Base-by-base conservation (phyloP, 1,140 invertebrate species). In the Drosophila mayri region DNA sequence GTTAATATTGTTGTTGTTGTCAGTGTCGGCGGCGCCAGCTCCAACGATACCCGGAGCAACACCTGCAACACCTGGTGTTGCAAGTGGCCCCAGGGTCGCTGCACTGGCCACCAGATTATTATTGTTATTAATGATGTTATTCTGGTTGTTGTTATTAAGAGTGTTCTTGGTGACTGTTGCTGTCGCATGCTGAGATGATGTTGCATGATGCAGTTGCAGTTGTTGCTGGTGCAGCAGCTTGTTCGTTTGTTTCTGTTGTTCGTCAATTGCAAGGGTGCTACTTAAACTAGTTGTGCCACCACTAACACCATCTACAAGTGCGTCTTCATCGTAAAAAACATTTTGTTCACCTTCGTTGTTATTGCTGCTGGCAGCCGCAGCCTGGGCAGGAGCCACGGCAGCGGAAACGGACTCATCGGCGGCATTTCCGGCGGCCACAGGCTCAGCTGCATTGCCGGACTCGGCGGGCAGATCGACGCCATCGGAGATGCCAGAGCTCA, bases 281-380 rank as follows among this genome's bases (percentile, higher is more conserved):
- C 91, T 82, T 91, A 90, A 79, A 91, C 91, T 83, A 91, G 30
- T 64, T 76, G 93, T 75, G 83, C 83, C 59, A 88, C 90, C 91
- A 91, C 82, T 85, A 86, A 76, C 76, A 92, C 88, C 85, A 81
- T 92, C 91, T 92, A 92, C 67, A 86, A 92, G 76, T 87, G 85
- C 79, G 77, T 94, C 94, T 81, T 92, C 93, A 74, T 94, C 94
- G 44, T 92, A 93, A 79, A 93, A 93, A 75, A 93, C 93, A 64
- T 92, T 92, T 78, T 93, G 93, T 80, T 93, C 93, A 78, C 91
- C 91, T 81, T 91, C 84, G 70, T 83, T 85, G 57, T 90, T 82
- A 32, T 11, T 54, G 50, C 70, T 80, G 55, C 87, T 82, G 54
- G 59, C 59, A 20, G 64, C 88, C 32, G 93, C 92, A 0, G 93